Evolutionary conservation across 1,140 invertebrate genomes (phyloP).

Genomic region (Vollenhovia emeryi): DNA sequence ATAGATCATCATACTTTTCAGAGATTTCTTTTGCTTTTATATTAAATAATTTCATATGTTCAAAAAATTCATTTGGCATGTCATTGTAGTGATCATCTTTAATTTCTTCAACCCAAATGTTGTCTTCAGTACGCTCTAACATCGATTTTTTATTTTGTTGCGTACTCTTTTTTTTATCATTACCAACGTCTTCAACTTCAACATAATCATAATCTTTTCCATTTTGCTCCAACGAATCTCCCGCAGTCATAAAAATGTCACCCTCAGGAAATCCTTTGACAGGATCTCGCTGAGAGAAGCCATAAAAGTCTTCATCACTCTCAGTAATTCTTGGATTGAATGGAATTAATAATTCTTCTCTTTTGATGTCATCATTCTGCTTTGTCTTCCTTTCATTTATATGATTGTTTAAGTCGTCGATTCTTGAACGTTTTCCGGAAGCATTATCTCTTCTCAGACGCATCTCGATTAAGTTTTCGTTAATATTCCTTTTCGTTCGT

Average conservation of each 20-base stretch:
- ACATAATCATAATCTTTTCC: conserved; percentile 66
- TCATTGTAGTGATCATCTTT: conserved; percentile 37
- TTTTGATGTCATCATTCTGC: conserved; percentile 40
- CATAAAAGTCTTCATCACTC: conserved; percentile 73
- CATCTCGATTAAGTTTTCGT: conserved; percentile 2
- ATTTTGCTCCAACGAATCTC: conserved; percentile 15
- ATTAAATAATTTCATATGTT: conserved; percentile 10
- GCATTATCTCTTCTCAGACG: neutral
- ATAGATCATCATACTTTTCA: conserved; percentile 56
- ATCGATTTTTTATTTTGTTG: neutral
- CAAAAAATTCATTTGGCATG: conserved; percentile 58
- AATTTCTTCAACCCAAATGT: conserved; percentile 51
- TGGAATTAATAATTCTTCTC: neutral
- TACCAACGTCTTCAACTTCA: conserved; percentile 16
- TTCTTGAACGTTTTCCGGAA: conserved; percentile 9
- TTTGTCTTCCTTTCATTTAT: conserved; percentile 33
- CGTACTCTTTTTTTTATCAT: neutral
- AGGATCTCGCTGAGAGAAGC: conserved; percentile 66
- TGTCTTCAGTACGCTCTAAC: neutral
- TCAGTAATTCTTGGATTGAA: conserved; percentile 38
- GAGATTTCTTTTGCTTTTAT: neutral
- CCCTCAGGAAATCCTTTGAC: conserved; percentile 67
- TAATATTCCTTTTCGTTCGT: conserved; percentile 9
- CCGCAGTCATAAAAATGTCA: conserved; percentile 65
- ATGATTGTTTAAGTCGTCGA: conserved; percentile 40